Conservation (phyloP, 2,888 invertebrate species). For the Phasia obesa region DNA sequence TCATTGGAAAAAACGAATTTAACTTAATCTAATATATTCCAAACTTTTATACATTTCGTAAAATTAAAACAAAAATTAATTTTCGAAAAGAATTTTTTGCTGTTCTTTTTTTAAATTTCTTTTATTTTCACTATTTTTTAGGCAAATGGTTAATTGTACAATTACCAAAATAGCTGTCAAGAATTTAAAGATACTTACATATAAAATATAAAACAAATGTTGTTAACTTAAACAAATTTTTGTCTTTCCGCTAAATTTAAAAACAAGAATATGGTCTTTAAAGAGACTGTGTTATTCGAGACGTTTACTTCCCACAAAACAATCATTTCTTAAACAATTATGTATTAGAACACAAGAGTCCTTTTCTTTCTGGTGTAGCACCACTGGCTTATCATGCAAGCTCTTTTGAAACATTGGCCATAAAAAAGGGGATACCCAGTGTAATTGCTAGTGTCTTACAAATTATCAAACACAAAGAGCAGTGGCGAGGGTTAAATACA, state of each 20-base stretch:
- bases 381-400: conserved; percentile 61
- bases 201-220: not conserved
- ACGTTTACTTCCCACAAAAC: conserved; percentile 22
- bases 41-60: no score
- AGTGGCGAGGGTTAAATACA: conserved; percentile 5
- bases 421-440: conserved; percentile 80
- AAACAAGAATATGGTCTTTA: conserved; percentile 51
- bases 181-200: not conserved
- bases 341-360: conserved; percentile 15
- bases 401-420: conserved; percentile 44
- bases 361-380: conserved; percentile 53
- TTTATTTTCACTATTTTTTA: conserved; percentile 2
- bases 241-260: not conserved
- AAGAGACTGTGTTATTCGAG: conserved; percentile 51
- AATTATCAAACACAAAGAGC: conserved; percentile 28
- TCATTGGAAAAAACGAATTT: no score
- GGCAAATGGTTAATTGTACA: conserved; percentile 64
- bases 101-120: not conserved
- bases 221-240: not conserved
- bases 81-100: not conserved
- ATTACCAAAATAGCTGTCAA: conserved; percentile 35
- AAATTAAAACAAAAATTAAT: not conserved
- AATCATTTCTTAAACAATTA: conserved; percentile 48
- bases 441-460: conserved; percentile 78
- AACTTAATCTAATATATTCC: no score